Evolutionary conservation across 2,797 vertebrate species (phyloP), one percentile per base, ranked within the genome.

Genomic region (Tokudaia tokunoshimensis): DNA sequence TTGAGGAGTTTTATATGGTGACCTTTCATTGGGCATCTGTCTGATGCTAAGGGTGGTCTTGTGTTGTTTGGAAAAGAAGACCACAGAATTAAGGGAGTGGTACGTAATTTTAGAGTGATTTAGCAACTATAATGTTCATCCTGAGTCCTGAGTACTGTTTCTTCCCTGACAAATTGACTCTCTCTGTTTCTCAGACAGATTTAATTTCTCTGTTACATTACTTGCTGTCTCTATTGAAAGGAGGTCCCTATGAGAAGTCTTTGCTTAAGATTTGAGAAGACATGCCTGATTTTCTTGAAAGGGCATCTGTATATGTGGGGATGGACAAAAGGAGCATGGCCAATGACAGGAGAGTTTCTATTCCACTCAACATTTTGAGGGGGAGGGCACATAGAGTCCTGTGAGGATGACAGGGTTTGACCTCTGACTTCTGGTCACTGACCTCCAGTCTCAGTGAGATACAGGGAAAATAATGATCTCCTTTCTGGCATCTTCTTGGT

Each of bases 291-390:
- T 78, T 63, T 70, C 2, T 12, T 67, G 15, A 81, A 50, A 8
- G 0, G n/a, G 6, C 52, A 52, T 17, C 4, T 12, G 6, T 24
- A 78, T 72, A 34, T n/a, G 0, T 7, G 24, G 22, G 6, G 20
- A 52, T 29, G 19, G 59, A 59, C n/a, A 44, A 88, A 34, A 82
- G 50, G 9, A 26, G 1, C 84, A 57, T 29, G 20, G 4, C 13
- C 50, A 70, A 9, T 47, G 41, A 17, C 67, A 74, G 17, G 24
- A 17, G 34, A 47, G 9, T 67, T 14, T 84, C 84, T 85, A 8
- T 29, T 67, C 57, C 19, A 1, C 34, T 47, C 41, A 31, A 11
- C 1, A 9, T 34, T 80, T 0, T 8, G 75, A 47, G 44, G 44
- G 24, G 24, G 52, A 52, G 20, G 50, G 44, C 31, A 6, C 8